Evolutionary conservation across 2,888 invertebrate species (phyloP).

Genomic region (Amphimallon solstitiale): DNA sequence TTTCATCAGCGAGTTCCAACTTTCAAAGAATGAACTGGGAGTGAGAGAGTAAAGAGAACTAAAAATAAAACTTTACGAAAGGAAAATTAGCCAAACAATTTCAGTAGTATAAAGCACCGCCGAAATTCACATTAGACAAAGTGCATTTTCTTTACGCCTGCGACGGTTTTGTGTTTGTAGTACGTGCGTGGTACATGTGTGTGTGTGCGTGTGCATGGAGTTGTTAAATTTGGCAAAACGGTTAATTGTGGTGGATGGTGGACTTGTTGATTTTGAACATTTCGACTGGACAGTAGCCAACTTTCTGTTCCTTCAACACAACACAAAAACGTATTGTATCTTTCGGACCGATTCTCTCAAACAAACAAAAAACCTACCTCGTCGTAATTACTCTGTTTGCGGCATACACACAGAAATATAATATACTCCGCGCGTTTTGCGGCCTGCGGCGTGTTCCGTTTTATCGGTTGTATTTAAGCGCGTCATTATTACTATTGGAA

Average conservation of each 20-base stretch:
- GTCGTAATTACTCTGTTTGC: neutral
- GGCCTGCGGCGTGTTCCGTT: neutral
- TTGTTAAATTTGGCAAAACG: constrained; percentile 26
- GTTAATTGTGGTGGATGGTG: constrained; percentile 15
- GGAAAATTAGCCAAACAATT: too few relatives aligned
- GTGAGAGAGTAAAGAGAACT: too few relatives aligned
- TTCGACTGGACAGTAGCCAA: constrained; percentile 29
- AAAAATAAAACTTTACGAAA: too few relatives aligned
- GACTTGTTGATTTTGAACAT: neutral
- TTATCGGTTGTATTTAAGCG: neutral
- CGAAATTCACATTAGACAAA: too few relatives aligned
- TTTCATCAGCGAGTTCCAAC: too few relatives aligned
- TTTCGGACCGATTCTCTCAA: constrained; percentile 2
- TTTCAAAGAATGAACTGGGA: too few relatives aligned
- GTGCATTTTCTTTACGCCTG: too few relatives aligned
- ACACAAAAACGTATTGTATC: constrained; percentile 12
- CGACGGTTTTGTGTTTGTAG: too few relatives aligned
- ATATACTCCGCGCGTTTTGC: neutral
- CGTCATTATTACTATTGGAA: neutral
- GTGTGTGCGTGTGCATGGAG: neutral
- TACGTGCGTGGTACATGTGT: too few relatives aligned
- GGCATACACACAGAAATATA: too few relatives aligned
- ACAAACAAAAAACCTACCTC: constrained; percentile 1
- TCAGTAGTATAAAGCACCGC: too few relatives aligned
- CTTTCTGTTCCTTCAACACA: constrained; percentile 16